Base-by-base conservation (phyloP, 2,888 invertebrate genomes). In the Chrysina gloriosa region DNA sequence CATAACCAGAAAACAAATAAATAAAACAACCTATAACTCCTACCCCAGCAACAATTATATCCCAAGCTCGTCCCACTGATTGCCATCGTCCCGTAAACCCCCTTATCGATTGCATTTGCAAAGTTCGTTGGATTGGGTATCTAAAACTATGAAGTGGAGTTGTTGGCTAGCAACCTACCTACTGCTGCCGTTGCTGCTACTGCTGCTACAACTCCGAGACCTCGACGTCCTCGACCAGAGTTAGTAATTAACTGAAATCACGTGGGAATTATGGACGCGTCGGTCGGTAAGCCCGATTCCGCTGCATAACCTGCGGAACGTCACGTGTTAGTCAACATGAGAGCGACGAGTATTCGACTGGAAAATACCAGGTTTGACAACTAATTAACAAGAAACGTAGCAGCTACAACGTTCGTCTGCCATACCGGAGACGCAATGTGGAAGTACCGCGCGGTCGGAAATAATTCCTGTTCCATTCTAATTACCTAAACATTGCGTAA, bases 181-280 rank as follows among this genome's bases (percentile, higher is more conserved):
- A 47, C 31, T 31, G 21, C 9, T 45, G 9, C 45, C 21, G 21
- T n/a, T n/a, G n/a, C n/a, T n/a, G n/a, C n/a, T n/a, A n/a, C n/a
- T n/a, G n/a, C 39, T 7, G n/a, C 34, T 52, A 42, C 58, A 58
- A 61, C 45, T 36, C 63, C 29, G 63, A 50, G 58, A 56, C 65
- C 42, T 63, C 65, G 58, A 70, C 71, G 58, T 50, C 65, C 42
- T 63, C 65, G 58, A 70, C 71, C 70, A 69, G 69, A 66, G 69
- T 75, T 73, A 73, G 75, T 78, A 77, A 78, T 78, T 78, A 78
- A 77, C 77, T 75, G 69, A 65, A 75, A 73, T 78, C 78, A 78
- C 78, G 78, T 78, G 78, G 77, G 77, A 77, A 73, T 76, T 75
- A 72, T 74, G 73, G 75, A 76, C 75, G 75, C 70, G 72, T 70